Base-by-base conservation (phyloP, 2,888 invertebrate genomes). In the Dendrolimus pini region DNA sequence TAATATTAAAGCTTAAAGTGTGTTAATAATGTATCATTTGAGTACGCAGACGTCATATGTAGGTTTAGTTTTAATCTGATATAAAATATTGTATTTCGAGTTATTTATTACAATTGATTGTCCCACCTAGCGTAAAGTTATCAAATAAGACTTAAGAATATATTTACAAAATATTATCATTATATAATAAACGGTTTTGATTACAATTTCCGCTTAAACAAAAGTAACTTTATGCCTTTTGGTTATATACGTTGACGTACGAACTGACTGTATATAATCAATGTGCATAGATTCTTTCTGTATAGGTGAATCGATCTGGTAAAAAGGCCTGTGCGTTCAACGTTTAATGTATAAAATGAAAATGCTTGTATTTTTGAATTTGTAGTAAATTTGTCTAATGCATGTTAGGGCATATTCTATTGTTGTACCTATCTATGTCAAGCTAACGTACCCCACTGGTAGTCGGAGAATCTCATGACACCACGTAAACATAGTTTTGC, bases 91-190 rank as follows among this genome's bases (percentile, higher is more conserved):
- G 65, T 71, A 70, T 67, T 68, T 71, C 68, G 63, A 59, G 76
- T 78, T 71, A 65, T 69, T 68, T 68, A 70, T 66, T 71, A 75
- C 72, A 76, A 77, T 79, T 77, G 69, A 70, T 63, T 65, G 68
- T 79, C 89, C 89, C 89, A 89, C 89, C 89, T 89, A 84, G 83
- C 72, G 69, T 86, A 85, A 81, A 83, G 82, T 79, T 87, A 84
- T 78, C 73, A 66, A 69, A 66, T 87, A 85, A 85, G 88, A 73
- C 67, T 80, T 71, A 66, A 65, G 62, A 64, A 58, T 60, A 56
- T 65, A 60, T 62, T 64, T 62, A 61, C 41, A 66, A 65, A 61
- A 66, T 66, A 64, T 63, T 59, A 61, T 47, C 47, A 47, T 47
- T 10, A 47, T 47, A 47, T 10, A 2, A 47, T 10, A 47, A 2